phyloP scores from a whole-genome alignment of 2,888 invertebrate genomes.

The Drosophila trichaetosa region DNA sequence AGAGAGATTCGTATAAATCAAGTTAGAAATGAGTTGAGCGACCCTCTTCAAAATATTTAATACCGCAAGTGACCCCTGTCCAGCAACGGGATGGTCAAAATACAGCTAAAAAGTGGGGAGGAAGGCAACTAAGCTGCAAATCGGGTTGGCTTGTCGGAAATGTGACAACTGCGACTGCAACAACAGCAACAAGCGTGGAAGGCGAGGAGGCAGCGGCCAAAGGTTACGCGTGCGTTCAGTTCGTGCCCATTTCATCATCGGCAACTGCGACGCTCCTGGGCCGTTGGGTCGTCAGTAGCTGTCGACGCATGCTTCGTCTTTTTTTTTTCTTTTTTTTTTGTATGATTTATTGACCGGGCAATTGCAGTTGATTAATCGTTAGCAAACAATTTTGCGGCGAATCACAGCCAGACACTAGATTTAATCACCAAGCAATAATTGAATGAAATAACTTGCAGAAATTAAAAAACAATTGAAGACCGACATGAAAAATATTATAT shows the following conservation, averaged over 20 bases:
- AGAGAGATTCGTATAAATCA: constrained; percentile 66
- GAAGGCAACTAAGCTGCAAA: constrained; percentile 63
- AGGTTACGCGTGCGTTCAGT: constrained; percentile 82
- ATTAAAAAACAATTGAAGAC: constrained; percentile 1
- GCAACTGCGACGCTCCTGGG: constrained; percentile 34
- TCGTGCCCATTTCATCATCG: constrained; percentile 68
- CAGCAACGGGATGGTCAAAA: constrained; percentile 60
- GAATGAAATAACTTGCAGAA: background rate
- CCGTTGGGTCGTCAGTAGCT: constrained; percentile 66
- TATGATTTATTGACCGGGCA: constrained; percentile 64
- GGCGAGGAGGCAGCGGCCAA: constrained; percentile 62
- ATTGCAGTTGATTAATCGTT: constrained; percentile 65
- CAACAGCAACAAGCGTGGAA: constrained; percentile 11
- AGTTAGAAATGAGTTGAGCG: constrained; percentile 65
- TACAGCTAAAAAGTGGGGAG: constrained; percentile 46
- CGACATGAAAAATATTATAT: background rate
- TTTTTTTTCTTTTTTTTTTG: constrained; percentile 9
- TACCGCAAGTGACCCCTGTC: constrained; percentile 84
- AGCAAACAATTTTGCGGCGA: constrained; percentile 40
- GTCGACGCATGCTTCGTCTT: constrained; percentile 58
- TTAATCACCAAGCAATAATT: constrained; percentile 1
- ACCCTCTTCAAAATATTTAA: constrained; percentile 83
- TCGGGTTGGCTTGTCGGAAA: constrained; percentile 59
- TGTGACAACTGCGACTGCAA: constrained; percentile 48
- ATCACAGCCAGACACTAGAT: constrained; percentile 27